Percentiles rank a stretch among this genome's conserved stretches.
Conservation (phyloP, 92 coral and sea anemone genomes). For the Parazoanthus atlanticus region DNA sequence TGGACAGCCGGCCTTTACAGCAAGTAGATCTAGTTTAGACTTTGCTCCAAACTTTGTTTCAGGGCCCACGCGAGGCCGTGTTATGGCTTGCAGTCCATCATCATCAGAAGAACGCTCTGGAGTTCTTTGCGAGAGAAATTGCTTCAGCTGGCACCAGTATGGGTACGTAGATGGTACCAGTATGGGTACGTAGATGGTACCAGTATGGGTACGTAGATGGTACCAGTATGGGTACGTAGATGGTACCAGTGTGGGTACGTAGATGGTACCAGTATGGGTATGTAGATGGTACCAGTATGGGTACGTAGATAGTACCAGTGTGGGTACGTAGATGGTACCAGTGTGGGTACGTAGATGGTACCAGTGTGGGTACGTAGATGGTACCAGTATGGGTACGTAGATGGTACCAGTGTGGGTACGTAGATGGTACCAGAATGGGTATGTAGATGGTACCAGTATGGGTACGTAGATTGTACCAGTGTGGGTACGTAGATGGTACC, state of each 20-base stretch:
- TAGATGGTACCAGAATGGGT: no score
- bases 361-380: no score
- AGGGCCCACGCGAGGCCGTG: slow-evolving; percentile 96
- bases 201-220: slow-evolving; percentile 79
- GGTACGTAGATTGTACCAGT: no score
- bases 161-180: slow-evolving; percentile 61
- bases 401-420: no score
- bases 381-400: no score
- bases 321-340: no score
- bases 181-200: slow-evolving; percentile 68
- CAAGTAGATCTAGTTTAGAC: neutral
- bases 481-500: slow-evolving; percentile 67
- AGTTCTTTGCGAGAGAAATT: slow-evolving; percentile 88
- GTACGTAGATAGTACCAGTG: no score
- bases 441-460: no score
- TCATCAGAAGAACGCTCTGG: slow-evolving; percentile 89
- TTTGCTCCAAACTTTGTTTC: neutral
- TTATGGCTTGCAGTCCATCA: slow-evolving; percentile 98
- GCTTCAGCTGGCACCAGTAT: slow-evolving; percentile 99
- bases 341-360: no score
- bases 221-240: slow-evolving; percentile 21
- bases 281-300: no score
- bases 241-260: slow-evolving; percentile 96
- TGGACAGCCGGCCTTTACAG: neutral
- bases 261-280: neutral